Evolutionary conservation across 2,113 vertebrate genomes (phyloP).

Genomic region (Indri indri): DNA sequence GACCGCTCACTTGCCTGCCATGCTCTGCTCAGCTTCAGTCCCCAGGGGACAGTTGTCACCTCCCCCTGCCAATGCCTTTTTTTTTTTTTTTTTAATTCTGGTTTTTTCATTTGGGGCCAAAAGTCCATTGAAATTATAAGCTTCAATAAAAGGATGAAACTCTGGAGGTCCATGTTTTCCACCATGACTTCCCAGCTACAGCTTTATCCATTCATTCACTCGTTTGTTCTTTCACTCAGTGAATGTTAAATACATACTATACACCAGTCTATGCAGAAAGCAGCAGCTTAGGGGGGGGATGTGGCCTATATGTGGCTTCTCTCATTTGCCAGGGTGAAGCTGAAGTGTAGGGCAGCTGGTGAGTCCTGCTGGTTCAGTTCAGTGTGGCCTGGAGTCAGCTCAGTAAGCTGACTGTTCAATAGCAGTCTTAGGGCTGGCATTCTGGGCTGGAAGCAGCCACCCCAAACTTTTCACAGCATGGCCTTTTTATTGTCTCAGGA

Average conservation of each 20-base stretch:
- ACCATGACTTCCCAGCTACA: background rate
- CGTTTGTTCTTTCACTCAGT: background rate
- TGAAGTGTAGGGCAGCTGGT: background rate
- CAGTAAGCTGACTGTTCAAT: background rate
- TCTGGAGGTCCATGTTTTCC: slow-evolving; percentile 5
- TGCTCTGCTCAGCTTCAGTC: slow-evolving; percentile 4
- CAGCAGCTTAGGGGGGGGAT: background rate
- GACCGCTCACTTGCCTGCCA: background rate
- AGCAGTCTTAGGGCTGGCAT: background rate
- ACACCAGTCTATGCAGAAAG: background rate
- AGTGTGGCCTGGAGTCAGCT: background rate
- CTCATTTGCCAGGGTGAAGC: background rate
- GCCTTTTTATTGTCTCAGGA: slow-evolving; percentile 39
- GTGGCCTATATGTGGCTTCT: background rate
- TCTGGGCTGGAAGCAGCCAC: background rate
- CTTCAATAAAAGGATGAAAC: slow-evolving; percentile 67
- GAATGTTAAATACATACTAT: background rate
- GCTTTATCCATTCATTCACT: background rate
- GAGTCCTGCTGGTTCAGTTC: background rate
- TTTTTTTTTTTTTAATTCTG: background rate
- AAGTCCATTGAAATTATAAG: slow-evolving; percentile 36
- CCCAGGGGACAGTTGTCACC: background rate
- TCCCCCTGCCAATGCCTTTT: slow-evolving; percentile 69
- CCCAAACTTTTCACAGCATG: background rate
- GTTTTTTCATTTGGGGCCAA: slow-evolving; percentile 71